A percentile compares a stretch with the other conserved stretches of the same genome.
Evolutionary conservation across 2,888 invertebrate genomes (phyloP).

Genomic region (Palloptera scutellata): DNA sequence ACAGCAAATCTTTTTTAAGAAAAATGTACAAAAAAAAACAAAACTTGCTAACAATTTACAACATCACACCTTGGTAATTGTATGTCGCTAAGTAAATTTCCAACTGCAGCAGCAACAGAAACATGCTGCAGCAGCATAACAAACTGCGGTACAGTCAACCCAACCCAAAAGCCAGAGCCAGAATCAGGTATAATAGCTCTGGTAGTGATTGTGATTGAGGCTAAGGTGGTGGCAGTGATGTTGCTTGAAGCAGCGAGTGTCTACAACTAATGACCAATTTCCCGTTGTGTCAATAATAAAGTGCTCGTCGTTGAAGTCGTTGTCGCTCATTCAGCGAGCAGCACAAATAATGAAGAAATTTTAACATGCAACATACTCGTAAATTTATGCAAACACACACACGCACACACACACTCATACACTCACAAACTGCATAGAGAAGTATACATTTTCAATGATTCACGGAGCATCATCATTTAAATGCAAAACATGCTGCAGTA

Average conservation of each 20-base stretch:
- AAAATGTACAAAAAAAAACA: too few species aligned
- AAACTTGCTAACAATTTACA: background rate
- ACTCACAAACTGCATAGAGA: slow-evolving; percentile 34
- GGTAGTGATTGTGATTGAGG: background rate
- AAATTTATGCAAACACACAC: slow-evolving; percentile 43
- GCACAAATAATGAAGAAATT: slow-evolving; percentile 43
- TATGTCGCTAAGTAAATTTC: slow-evolving; percentile 7
- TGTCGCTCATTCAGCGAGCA: background rate
- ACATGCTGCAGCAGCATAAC: slow-evolving; percentile 8
- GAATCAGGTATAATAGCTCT: background rate
- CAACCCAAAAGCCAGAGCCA: slow-evolving; percentile 1
- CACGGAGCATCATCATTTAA: background rate
- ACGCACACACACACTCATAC: slow-evolving; percentile 32
- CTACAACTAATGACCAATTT: slow-evolving; percentile 35
- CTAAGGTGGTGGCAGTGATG: background rate
- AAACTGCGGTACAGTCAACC: background rate
- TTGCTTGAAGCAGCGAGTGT: slow-evolving; percentile 18
- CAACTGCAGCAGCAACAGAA: slow-evolving; percentile 11
- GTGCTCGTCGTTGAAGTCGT: background rate
- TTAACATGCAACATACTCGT: slow-evolving; percentile 38
- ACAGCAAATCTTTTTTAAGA: background rate
- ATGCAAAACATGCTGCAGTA: slow-evolving; percentile 11
- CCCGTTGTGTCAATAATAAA: slow-evolving; percentile 33
- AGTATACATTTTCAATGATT: slow-evolving; percentile 46
- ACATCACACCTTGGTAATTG: slow-evolving; percentile 13